Evolutionary conservation across 2,888 invertebrate species (phyloP).

Genomic region (Stramonita haemastoma): DNA sequence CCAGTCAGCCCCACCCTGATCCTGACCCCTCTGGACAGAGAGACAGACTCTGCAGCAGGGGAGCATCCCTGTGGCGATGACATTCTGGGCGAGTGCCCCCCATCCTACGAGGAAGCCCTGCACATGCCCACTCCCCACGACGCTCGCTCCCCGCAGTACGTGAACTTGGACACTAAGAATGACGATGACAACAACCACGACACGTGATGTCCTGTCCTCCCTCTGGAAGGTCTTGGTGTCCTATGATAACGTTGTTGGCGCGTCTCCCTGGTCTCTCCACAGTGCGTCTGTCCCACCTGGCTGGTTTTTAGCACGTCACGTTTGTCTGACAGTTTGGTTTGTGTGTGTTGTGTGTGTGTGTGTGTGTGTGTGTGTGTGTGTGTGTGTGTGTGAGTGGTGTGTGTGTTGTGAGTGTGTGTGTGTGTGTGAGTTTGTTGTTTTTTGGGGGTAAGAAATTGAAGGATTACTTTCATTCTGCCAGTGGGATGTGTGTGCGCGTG

Average conservation of each 20-base stretch:
- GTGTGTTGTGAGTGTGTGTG: no score
- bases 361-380: no score
- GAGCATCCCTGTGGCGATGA: background rate
- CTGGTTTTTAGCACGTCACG: no score
- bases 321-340: no score
- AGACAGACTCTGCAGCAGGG: constrained; percentile 9
- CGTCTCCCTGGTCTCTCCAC: background rate
- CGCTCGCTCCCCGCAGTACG: constrained; percentile 7
- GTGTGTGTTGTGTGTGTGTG: no score
- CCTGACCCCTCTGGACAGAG: no score
- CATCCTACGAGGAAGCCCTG: constrained; percentile 50
- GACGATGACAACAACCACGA: constrained; percentile 5
- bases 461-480: no score
- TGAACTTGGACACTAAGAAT: constrained; percentile 11
- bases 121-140: constrained; percentile 43
- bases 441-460: no score
- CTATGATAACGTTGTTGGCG: background rate
- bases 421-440: no score
- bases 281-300: no score
- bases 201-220: background rate
- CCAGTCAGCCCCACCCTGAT: background rate
- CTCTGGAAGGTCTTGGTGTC: background rate
- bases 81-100: constrained; percentile 41
- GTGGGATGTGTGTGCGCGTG: no score
- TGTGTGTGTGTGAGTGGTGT: no score